Percentiles rank a stretch among this genome's conserved stretches.
Conservation (phyloP, 35 echinoderm and acorn worm genomes). For the Chiridota heheva region DNA sequence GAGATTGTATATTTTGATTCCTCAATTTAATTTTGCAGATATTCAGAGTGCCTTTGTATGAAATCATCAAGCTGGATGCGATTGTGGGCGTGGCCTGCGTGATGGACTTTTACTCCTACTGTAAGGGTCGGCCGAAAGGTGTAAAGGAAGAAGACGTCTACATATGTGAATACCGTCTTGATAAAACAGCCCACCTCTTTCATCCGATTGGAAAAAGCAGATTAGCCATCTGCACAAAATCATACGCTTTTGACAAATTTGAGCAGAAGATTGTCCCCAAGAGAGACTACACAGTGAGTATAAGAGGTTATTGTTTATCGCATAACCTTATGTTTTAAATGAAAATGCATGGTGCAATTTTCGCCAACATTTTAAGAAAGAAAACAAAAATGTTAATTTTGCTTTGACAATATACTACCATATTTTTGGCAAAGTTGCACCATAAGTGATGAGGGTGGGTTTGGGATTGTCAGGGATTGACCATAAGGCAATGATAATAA, state of each 20-base stretch:
- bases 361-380: background rate
- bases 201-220: slow-evolving; percentile 81
- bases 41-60: slow-evolving; percentile 96
- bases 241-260: slow-evolving; percentile 97
- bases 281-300: slow-evolving; percentile 94
- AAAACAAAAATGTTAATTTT: background rate
- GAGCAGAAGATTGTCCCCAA: slow-evolving; percentile 91
- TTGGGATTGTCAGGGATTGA: too few relatives aligned
- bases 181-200: slow-evolving; percentile 97
- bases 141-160: slow-evolving; percentile 82
- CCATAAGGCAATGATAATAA: too few relatives aligned
- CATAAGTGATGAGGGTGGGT: too few relatives aligned
- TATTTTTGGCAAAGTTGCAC: too few relatives aligned
- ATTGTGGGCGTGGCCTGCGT: slow-evolving; percentile 88
- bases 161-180: slow-evolving; percentile 96
- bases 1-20: background rate
- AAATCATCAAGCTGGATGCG: slow-evolving; percentile 82
- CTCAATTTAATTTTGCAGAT: slow-evolving; percentile 46
- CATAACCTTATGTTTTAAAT: background rate
- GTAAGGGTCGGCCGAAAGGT: slow-evolving; percentile 91
- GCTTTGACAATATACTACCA: background rate
- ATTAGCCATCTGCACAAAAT: slow-evolving; percentile 89
- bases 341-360: background rate
- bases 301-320: background rate
- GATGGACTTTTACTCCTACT: slow-evolving; percentile 92